A percentile compares a stretch with the other conserved stretches of the same genome.
These are phyloP conservation scores for Phrynocephalus guinanensis DNA, from an alignment of 2,797 vertebrate species.

Conservation along the genomic window DNA sequence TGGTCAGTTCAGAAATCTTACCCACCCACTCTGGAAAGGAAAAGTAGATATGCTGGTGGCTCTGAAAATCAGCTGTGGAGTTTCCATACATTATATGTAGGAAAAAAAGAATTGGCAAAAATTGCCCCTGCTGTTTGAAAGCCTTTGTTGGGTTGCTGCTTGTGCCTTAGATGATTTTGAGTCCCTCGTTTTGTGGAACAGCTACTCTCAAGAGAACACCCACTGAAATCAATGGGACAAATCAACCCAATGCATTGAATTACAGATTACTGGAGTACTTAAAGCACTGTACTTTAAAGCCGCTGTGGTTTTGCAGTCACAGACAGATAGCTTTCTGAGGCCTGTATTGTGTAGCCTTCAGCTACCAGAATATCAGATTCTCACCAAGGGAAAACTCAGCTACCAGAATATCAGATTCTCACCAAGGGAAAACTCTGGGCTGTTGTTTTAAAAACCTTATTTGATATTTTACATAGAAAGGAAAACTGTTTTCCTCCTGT, in stretches of 20 bases:
- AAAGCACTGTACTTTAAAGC: background rate
- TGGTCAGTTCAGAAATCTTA: background rate
- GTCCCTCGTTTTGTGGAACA: background rate
- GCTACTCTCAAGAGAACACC: background rate
- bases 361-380: background rate
- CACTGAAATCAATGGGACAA: background rate
- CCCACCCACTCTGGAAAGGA: too few relatives aligned
- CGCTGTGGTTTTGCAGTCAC: background rate
- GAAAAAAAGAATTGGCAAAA: background rate
- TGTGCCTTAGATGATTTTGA: background rate
- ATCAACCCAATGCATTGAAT: background rate
- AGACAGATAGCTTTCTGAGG: background rate
- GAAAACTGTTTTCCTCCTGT: background rate
- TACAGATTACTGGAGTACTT: too few relatives aligned
- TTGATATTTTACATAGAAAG: background rate
- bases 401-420: background rate
- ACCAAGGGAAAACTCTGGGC: background rate
- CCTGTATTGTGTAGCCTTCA: background rate
- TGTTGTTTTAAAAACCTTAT: too few relatives aligned
- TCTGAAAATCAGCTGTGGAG: too few relatives aligned
- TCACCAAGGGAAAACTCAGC: background rate
- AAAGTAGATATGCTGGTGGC: background rate
- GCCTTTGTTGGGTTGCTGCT: background rate
- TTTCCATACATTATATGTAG: too few relatives aligned
- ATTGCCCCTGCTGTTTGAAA: background rate